Evolutionary conservation across 1,140 invertebrate genomes (phyloP).

Genomic region (Frieseomelitta varia): DNA sequence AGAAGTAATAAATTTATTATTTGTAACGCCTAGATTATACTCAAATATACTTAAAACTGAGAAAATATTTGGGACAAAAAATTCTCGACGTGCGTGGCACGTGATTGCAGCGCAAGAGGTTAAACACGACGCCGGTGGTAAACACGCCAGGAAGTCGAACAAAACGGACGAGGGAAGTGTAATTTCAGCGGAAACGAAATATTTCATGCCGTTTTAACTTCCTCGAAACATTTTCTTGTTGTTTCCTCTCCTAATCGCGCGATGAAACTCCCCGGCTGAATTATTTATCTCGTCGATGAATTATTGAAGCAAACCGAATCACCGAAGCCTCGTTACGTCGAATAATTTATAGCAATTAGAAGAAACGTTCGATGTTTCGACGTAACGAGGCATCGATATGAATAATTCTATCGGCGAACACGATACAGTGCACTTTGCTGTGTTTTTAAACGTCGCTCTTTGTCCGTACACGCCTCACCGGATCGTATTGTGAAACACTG

Average conservation of each 20-base stretch:
- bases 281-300: conserved; percentile 1
- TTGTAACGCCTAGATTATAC: too few species aligned
- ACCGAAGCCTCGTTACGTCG: conserved; percentile 5
- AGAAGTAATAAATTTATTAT: too few species aligned
- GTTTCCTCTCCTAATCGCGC: not conserved
- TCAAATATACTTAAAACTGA: too few species aligned
- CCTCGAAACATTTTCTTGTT: not conserved
- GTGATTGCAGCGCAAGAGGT: too few species aligned
- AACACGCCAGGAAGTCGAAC: not conserved
- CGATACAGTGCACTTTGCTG: not conserved
- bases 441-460: conserved; percentile 32
- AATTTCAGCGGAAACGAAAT: not conserved
- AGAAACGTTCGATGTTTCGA: conserved; percentile 5
- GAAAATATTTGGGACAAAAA: too few species aligned
- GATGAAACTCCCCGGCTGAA: not conserved
- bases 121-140: not conserved
- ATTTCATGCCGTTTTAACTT: not conserved
- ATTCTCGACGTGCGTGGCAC: too few species aligned
- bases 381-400: not conserved
- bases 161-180: not conserved
- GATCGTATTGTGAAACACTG: conserved; percentile 18
- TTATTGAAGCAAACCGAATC: not conserved
- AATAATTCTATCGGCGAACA: conserved; percentile 29
- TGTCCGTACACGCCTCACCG: conserved; percentile 16
- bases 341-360: conserved; percentile 21